Evolutionary conservation across 2,113 vertebrate genomes (phyloP), one percentile per base, ranked within the genome.

Genomic region (Scytalopus superciliaris): DNA sequence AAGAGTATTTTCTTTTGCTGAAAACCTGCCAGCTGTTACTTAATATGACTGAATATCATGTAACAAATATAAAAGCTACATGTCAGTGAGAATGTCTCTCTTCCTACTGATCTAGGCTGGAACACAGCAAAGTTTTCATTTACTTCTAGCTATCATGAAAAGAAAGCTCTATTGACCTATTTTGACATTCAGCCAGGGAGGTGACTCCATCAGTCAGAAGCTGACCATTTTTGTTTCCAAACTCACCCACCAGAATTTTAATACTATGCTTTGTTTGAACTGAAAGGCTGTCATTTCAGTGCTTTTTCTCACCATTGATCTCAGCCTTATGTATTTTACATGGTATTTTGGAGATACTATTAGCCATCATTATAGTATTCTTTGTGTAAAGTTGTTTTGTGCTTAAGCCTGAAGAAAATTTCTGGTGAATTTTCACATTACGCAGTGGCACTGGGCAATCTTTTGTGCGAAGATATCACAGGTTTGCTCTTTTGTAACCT

Each of bases 171-270:
- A 31, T 63, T 97, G 96, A 97, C 97, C 97, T 97, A 75, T 92
- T 96, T 91, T 92, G 84, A 77, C 67, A 90, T 76, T 91, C 56
- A 88, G 84, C 91, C 66, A 94, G 95, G 73, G 95, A 96, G 93
- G 97, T 96, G 97, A 89, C 93, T 96, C 68, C 93, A 93, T 96
- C 95, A 90, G 95, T 96, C 96, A 96, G 91, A 96, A 97, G 60
- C 87, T 90, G 93, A 93, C 74, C 39, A 75, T 93, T 95, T 94
- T 96, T 94, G 57, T 91, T 97, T 92, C 93, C 91, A 93, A 97
- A 96, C 28, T 75, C 70, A 84, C 73, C 83, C 87, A 94, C 90
- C 79, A 96, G 96, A 98, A 96, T 95, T 81, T 83, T 90, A 93
- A 94, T 82, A 63, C 64, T 69, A 33, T 56, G 70, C 49, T 68